Base-by-base conservation (phyloP, 2,113 vertebrate genomes). In the Clarias macrocephalus region DNA sequence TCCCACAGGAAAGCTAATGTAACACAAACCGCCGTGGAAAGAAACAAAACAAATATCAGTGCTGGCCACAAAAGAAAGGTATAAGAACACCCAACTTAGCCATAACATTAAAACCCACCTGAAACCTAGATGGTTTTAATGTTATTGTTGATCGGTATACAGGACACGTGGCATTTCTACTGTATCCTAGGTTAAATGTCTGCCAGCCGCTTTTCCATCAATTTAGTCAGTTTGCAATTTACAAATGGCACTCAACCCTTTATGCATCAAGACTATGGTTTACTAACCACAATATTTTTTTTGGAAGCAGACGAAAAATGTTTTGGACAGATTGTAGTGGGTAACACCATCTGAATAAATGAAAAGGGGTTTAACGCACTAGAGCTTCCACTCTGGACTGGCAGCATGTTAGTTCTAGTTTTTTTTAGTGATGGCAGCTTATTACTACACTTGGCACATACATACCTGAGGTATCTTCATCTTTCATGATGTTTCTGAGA, bases 401-500 rank as follows among this genome's bases (percentile, higher is more conserved):
- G 42, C 11, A 76, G 3, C 42, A 25, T 75, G 10, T 25, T 23
- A 48, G 11, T 42, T 16, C 42, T 11, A 23, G 37, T 73, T 19
- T 73, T 18, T 76, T 23, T 21, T 23, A 54, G 16, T 63, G 2
- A 85, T 56, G 21, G 13, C 11, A 60, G 66, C 28, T 13, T 60
- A 28, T 73, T 63, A 63, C 19, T 18, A 59, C 30, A 76, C 33
- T 73, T 21, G 18, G 65, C 19, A 28, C 9, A 0, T 75, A 85
- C 77, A 60, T 56, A 90, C 89, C 89, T 79, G 85, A 79, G 13
- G 73, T 75, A 77, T 63, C 81, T 0, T 94, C 92, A 68, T 93
- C 85, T 90, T 95, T 94, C 88, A 92, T 89, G 0, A 83, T 91
- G 76, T 91, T 72, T 76, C 87, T 95, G 82, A 99, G 84, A 19